Evolutionary conservation across 1,140 invertebrate genomes (phyloP).

Genomic region (Oscheius sp.): DNA sequence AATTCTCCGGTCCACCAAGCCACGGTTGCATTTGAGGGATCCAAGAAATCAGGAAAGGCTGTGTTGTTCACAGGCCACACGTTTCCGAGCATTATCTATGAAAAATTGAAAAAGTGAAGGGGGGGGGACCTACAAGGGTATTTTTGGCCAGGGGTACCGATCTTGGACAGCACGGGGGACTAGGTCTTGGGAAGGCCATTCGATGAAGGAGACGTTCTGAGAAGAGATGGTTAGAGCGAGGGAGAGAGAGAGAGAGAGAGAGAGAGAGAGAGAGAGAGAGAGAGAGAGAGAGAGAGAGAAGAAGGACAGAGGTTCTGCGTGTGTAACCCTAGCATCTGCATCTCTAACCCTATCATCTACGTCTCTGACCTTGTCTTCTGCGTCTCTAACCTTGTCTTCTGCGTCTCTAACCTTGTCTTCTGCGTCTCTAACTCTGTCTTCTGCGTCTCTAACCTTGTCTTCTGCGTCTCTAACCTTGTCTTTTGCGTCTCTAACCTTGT

Average conservation of each 20-base stretch:
- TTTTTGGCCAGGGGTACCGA: constrained; percentile 41
- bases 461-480: too few species aligned
- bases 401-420: too few species aligned
- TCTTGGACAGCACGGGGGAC: constrained; percentile 37
- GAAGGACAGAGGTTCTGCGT: too few species aligned
- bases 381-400: too few species aligned
- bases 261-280: too few species aligned
- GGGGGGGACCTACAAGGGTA: constrained; percentile 12
- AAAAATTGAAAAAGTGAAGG: not conserved
- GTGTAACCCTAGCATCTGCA: not conserved
- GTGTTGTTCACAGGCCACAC: constrained; percentile 59
- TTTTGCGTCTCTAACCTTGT: too few species aligned
- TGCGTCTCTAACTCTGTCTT: too few species aligned
- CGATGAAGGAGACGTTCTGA: constrained; percentile 39
- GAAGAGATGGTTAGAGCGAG: too few species aligned
- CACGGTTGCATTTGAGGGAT: constrained; percentile 33
- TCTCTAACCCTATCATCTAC: too few species aligned
- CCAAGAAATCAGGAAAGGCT: constrained; percentile 60
- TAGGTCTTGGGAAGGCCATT: constrained; percentile 39
- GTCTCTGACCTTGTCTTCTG: too few species aligned
- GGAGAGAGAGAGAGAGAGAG: not conserved
- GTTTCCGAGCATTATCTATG: constrained; percentile 43
- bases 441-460: too few species aligned
- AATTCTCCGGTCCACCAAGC: constrained; percentile 43
- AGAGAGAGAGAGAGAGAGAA: too few species aligned